Percentiles rank a stretch among this genome's conserved stretches.
These are phyloP conservation scores for Choristoneura fumiferana DNA, from an alignment of 1,140 invertebrate species.

Conservation along the genomic window DNA sequence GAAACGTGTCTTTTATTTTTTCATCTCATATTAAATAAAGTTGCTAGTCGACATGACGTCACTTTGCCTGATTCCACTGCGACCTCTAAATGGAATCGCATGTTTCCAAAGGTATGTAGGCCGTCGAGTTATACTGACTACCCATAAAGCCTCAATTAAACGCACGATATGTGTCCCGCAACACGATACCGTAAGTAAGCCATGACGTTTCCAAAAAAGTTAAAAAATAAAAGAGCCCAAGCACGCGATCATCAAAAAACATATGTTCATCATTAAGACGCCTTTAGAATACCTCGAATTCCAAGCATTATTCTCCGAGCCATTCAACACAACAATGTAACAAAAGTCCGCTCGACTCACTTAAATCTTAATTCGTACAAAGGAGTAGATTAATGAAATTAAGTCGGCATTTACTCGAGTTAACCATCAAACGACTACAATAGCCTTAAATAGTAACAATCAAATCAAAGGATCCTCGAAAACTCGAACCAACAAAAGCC, in stretches of 20 bases:
- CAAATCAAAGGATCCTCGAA: slow-evolving; percentile 64
- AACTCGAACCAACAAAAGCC: slow-evolving; percentile 63
- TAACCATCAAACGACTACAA: slow-evolving; percentile 65
- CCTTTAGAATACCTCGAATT: slow-evolving; percentile 63
- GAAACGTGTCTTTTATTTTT: no score
- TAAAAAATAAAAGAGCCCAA: slow-evolving; percentile 37
- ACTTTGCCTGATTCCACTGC: no score
- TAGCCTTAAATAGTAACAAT: slow-evolving; percentile 74
- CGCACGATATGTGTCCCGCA: not conserved
- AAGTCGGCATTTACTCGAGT: slow-evolving; percentile 73
- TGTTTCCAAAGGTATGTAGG: no score
- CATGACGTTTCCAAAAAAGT: slow-evolving; percentile 1
- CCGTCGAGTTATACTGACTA: no score
- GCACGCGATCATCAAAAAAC: slow-evolving; percentile 53
- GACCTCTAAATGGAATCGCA: no score
- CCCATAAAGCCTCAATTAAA: not conserved
- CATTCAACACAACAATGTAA: slow-evolving; percentile 51
- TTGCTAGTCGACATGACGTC: no score
- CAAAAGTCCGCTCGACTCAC: slow-evolving; percentile 64
- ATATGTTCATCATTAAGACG: slow-evolving; percentile 62
- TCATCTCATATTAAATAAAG: no score
- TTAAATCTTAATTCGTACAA: slow-evolving; percentile 77
- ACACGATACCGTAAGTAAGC: slow-evolving; percentile 14
- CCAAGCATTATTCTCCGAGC: slow-evolving; percentile 55
- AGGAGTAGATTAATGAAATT: slow-evolving; percentile 76